Evolutionary conservation across 2,888 invertebrate genomes (phyloP).

Genomic region (Saturnia pavonia): DNA sequence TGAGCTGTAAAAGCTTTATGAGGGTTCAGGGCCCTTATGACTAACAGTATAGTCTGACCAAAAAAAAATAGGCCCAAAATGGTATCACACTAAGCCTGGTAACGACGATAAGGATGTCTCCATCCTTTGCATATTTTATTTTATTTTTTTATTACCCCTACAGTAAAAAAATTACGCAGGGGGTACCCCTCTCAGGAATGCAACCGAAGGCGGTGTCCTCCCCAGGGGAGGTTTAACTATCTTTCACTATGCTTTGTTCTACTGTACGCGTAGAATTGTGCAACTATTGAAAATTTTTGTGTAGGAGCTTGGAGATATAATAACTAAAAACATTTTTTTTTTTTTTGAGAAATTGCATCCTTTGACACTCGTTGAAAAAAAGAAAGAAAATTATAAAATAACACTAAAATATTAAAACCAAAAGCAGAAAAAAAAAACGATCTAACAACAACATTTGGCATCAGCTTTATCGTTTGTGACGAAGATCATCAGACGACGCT

Average conservation of each 20-base stretch:
- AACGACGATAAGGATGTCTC: neutral
- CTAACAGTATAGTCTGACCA: too few relatives aligned
- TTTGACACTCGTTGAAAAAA: neutral
- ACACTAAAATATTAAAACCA: too few relatives aligned
- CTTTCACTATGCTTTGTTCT: neutral
- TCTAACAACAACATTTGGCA: too few relatives aligned
- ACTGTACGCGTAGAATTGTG: neutral
- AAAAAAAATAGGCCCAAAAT: too few relatives aligned
- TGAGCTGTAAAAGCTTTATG: too few relatives aligned
- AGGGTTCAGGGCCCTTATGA: too few relatives aligned
- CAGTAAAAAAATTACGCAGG: neutral
- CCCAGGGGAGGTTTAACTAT: neutral
- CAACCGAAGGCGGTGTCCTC: neutral
- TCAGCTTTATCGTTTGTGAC: too few relatives aligned
- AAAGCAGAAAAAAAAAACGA: too few relatives aligned
- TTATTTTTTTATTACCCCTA: neutral
- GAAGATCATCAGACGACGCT: too few relatives aligned
- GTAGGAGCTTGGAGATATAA: neutral
- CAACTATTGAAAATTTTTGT: neutral
- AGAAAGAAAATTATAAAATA: too few relatives aligned
- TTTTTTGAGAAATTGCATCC: neutral
- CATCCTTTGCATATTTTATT: neutral
- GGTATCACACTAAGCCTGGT: too few relatives aligned
- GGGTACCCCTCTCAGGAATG: slow-evolving; percentile 1
- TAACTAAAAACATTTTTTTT: neutral